Base-by-base conservation (phyloP, 2,888 invertebrate genomes). In the Syrphus vitripennis region DNA sequence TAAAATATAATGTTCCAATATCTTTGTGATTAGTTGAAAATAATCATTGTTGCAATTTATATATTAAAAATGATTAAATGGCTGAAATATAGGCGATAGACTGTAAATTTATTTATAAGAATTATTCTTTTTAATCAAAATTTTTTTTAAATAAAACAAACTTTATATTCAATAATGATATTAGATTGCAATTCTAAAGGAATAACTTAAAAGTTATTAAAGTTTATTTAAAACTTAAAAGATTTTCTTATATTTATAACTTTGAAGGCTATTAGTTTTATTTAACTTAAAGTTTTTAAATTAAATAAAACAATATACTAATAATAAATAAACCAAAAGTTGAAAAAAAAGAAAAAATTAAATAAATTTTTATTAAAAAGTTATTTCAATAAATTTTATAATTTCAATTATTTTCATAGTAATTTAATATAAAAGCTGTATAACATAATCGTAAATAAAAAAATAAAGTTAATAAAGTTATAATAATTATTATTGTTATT, bases 21-120 rank as follows among this genome's bases (percentile, higher is more conserved):
- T 96, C 95, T 93, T 96, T 96, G 93, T 96, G 96, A 93, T 95
- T 95, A 90, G 95, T 95, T 80, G 95, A 95, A 90, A 94, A 95
- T 90, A 95, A 90, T 93, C 95, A 95, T 93, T 95, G 95, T 93
- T 93, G 93, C 92, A 91, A 63, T 24, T 12, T 16, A 50, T 24
- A 16, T 12, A 50, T 12, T 12, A 21, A 21, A 48, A 10, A 5
- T 21, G 50, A 93, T 94, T 94, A 94, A 94, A 93, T 94, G 94
- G 93, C 94, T 94, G 94, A 95, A 93, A 0, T 88, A 89, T 92
- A 94, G 93, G 94, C 93, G 92, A 93, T 94, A 94, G 94, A 94
- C 93, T 94, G 94, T 94, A 94, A 94, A 94, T 94, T 93, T 94
- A 94, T 94, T 93, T 90, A 94, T 93, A 92, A 92, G 93, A 94